Percentiles rank a stretch among this genome's conserved stretches.
phyloP scores from a whole-genome alignment of 2,113 vertebrate genomes.

The Prionailurus bengalensis region DNA sequence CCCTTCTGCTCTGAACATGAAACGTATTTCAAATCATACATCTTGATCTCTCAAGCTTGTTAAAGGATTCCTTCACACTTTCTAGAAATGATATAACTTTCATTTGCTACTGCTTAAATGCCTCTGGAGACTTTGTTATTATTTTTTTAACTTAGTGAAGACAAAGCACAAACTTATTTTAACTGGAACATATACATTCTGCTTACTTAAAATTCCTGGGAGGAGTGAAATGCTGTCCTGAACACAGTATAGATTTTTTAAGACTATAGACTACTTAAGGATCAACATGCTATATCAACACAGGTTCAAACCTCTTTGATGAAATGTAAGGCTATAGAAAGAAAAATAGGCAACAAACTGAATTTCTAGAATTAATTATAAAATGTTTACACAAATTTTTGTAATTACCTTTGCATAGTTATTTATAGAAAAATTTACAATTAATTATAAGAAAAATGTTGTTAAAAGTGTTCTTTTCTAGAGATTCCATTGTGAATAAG shows the following conservation, averaged over 20 bases:
- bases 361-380: not conserved
- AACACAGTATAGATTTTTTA: not conserved
- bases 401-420: not conserved
- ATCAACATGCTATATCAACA: not conserved
- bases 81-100: not conserved
- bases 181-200: not conserved
- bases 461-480: conserved; percentile 21
- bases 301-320: not conserved
- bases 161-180: not conserved
- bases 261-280: not conserved
- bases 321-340: not conserved
- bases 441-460: conserved; percentile 49
- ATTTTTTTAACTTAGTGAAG: not conserved
- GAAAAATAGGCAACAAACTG: not conserved
- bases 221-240: not conserved
- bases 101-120: not conserved
- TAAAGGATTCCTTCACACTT: not conserved
- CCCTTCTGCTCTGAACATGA: not conserved
- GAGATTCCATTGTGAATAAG: not conserved
- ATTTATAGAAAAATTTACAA: not conserved
- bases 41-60: not conserved
- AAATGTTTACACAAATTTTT: not conserved
- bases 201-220: not conserved
- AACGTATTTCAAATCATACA: not conserved
- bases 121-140: not conserved